A percentile compares a stretch with the other conserved stretches of the same genome.
phyloP scores from a whole-genome alignment of 2,888 invertebrate species.

The Carcina quercana region DNA sequence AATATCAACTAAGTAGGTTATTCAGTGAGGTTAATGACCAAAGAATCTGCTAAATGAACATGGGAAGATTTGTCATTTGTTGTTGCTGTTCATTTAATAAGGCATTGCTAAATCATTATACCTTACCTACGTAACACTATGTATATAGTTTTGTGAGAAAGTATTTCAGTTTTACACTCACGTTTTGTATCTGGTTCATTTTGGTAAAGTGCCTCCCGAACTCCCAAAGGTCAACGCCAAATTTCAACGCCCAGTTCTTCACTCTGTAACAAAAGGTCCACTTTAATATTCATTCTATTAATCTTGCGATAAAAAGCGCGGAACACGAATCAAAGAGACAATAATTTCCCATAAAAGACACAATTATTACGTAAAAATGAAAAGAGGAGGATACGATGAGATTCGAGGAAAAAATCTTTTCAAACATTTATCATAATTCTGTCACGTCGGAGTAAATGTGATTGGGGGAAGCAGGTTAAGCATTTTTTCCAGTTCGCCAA shows the following conservation, averaged over 20 bases:
- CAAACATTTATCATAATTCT: conserved; percentile 47
- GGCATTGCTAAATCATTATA: neutral
- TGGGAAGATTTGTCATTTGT: too few species aligned
- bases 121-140: neutral
- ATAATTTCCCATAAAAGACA: conserved; percentile 17
- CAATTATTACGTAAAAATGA: conserved; percentile 15
- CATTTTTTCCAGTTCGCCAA: conserved; percentile 52
- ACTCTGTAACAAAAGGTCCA: conserved; percentile 79
- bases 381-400: conserved; percentile 21
- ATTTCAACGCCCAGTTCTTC: conserved; percentile 93
- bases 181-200: conserved; percentile 91
- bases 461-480: conserved; percentile 55
- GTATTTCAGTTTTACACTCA: conserved; percentile 69
- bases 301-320: conserved; percentile 1
- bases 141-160: neutral
- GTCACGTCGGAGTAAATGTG: conserved; percentile 47
- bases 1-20: too few species aligned
- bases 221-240: conserved; percentile 93
- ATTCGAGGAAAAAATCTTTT: conserved; percentile 22
- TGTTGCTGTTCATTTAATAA: neutral
- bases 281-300: conserved; percentile 8
- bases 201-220: conserved; percentile 90
- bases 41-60: too few species aligned
- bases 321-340: conserved; percentile 5
- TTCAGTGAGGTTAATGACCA: too few species aligned